Base-by-base conservation (phyloP, 2,113 vertebrate species). In the Carollia perspicillata region DNA sequence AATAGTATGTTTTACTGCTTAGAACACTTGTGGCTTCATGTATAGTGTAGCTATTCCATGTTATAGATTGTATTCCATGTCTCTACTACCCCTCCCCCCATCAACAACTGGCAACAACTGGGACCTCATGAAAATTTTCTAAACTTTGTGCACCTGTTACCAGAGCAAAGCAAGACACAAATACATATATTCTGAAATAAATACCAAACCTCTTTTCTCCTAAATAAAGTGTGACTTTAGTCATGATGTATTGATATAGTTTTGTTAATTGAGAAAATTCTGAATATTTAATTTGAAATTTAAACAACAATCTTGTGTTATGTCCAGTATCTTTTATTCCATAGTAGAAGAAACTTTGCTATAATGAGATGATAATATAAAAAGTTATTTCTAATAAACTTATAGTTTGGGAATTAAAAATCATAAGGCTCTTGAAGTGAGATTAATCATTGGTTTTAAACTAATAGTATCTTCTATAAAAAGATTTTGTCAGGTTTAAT, bases 251-350 rank as follows among this genome's bases (percentile, higher is more conserved):
- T 0, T 68, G 22, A 55, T 60, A 20, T 83, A 30, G 6, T 51
- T 80, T 49, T 92, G 83, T 72, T 40, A 75, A 28, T 2, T 69
- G 40, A 63, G 5, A 35, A 1, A 5, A 83, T 55, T 87, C 42
- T 35, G 3, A 23, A n/a, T 20, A 58, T 92, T 63, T 74, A 79
- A 60, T 33, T 55, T 86, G n/a, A 96, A 51, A 81, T 66, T 77
- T 71, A 89, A 53, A 16, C 0, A n/a, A 90, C 66, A 89, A 60
- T 66, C 2, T 17, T 92, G 2, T 65, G 2, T 8, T 68, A 17
- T 28, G 18, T 37, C 9, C 4, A n/a, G 63, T 80, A 4, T 1
- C 6, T 85, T 84, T 79, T 5, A 72, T 63, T 51, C 8, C 0
- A 44, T 18, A 49, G 14, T 28, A 44, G 16, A 74, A 80, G 23